Evolutionary conservation across 2,113 vertebrate species (phyloP).

Genomic region (Gopherus flavomarginatus): DNA sequence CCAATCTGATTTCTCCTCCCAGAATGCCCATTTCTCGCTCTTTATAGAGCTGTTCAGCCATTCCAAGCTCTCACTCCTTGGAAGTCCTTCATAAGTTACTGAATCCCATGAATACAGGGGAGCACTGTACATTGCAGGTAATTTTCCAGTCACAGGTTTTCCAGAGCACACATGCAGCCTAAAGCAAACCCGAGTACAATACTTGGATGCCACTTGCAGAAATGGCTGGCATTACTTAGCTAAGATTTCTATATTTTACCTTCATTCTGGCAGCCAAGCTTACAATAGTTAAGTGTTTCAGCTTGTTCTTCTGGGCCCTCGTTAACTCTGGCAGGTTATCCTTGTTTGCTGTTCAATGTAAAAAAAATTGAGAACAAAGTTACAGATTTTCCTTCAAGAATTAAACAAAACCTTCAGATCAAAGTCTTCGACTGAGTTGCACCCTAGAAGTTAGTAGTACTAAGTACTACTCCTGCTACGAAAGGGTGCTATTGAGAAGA

Average conservation of each 20-base stretch:
- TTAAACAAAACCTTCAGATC: neutral
- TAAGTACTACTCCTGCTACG: neutral
- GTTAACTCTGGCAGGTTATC: constrained; percentile 84
- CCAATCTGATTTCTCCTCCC: no score
- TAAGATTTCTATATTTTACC: constrained; percentile 62
- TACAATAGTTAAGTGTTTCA: constrained; percentile 88
- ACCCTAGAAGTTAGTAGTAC: neutral
- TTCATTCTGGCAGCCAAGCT: constrained; percentile 88
- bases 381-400: constrained; percentile 47
- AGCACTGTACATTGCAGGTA: neutral
- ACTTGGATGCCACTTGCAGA: neutral
- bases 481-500: neutral
- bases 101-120: neutral
- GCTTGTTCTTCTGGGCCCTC: constrained; percentile 86
- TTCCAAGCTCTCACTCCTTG: neutral
- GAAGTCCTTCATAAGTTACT: neutral
- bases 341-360: constrained; percentile 80
- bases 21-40: neutral
- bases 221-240: neutral
- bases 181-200: neutral
- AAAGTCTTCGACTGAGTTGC: neutral
- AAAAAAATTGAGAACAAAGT: constrained; percentile 60
- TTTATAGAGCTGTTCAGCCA: neutral
- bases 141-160: neutral
- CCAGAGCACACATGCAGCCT: neutral